Base-by-base conservation (phyloP, 2,113 vertebrate species). In the Daphoenositta chrysoptera region DNA sequence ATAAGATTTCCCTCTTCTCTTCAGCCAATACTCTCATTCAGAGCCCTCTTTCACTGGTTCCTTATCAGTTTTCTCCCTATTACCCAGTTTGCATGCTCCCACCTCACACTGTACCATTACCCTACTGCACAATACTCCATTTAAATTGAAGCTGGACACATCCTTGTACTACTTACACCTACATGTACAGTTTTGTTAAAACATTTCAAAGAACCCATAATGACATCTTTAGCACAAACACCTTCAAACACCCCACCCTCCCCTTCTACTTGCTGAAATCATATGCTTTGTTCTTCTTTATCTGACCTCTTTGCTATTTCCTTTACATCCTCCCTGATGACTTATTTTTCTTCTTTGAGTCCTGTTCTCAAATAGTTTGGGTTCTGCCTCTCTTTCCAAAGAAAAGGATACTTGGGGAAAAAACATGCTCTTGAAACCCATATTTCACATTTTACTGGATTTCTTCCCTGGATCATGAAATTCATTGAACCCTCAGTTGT, bases 351-450 rank as follows among this genome's bases (percentile, higher is more conserved):
- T 14, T 40, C 13, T 65, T 73, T 57, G 4, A 27, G 9, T n/a
- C 23, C 7, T 58, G 28, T 47, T 65, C 24, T 73, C 50, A 26
- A 6, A 21, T 9, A 70, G 8, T 58, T 87, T 70, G 53, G 3
- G 15, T 42, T 93, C 61, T 79, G 18, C 20, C 19, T 75, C 53
- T 91, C 28, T 76, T 64, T 47, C 51, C 30, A 45, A 71, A 88
- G 15, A 47, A 86, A 58, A 21, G 7, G 13, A 85, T 58, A 35
- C 23, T 54, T 11, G 15, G 42, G 19, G 17, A 53, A 69, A 69
- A 69, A 23, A 0, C 6, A 18, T 1, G 1, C 3, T 78, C 21
- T 70, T 84, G 56, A 51, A 85, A 51, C 21, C 9, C 7, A 0
- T 37, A 16, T 79, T 87, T 75, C 65, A 35, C 9, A 30, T 45